Conservation (phyloP, 2,113 vertebrate species). For the Catagonus wagneri region DNA sequence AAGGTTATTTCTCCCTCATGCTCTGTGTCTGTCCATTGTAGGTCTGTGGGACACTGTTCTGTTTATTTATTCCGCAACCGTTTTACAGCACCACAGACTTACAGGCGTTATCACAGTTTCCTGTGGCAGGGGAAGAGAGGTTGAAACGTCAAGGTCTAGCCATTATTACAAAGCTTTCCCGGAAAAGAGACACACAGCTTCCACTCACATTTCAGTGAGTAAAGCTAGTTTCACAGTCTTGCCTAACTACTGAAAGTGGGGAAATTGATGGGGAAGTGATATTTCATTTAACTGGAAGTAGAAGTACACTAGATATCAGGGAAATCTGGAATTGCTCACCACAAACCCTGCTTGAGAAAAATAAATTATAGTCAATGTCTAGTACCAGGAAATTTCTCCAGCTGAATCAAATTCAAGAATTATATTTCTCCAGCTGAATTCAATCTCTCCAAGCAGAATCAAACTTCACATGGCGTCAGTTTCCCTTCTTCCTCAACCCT, state of each 20-base stretch:
- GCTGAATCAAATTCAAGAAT: constrained; percentile 59
- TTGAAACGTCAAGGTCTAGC: neutral
- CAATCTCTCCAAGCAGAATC: constrained; percentile 32
- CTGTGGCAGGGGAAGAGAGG: neutral
- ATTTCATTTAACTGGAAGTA: neutral
- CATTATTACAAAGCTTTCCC: neutral
- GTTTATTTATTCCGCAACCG: neutral
- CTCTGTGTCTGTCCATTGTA: neutral
- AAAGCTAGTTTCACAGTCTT: neutral
- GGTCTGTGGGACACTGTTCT: neutral
- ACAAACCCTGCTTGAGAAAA: constrained; percentile 21
- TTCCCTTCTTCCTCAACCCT: neutral
- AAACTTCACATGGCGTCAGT: neutral
- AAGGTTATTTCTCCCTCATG: neutral
- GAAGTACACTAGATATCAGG: neutral
- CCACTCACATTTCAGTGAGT: neutral
- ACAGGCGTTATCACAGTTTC: neutral
- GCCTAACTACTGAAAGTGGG: neutral
- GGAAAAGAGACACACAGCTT: neutral
- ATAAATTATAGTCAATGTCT: neutral
- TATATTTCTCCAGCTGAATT: constrained; percentile 32
- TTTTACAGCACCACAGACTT: neutral
- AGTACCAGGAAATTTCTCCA: constrained; percentile 29
- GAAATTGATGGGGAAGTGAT: neutral
- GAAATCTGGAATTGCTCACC: neutral